phyloP scores from a whole-genome alignment of 2,797 vertebrate species.

The Hydrocynus forskahlii region DNA sequence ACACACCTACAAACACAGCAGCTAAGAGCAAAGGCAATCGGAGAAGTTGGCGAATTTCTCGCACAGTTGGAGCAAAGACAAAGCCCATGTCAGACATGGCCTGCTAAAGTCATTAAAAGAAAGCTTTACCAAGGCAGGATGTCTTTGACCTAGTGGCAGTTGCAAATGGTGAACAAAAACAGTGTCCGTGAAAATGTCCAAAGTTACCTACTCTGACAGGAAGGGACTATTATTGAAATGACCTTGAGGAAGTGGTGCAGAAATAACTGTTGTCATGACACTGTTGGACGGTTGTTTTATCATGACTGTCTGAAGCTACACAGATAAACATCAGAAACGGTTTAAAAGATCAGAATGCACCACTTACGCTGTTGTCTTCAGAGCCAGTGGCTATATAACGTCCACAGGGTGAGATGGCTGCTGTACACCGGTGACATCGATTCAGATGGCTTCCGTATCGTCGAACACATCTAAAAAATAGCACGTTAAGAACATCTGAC shows the following conservation, averaged over 20 bases:
- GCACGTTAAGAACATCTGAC: not conserved
- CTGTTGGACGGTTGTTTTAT: not conserved
- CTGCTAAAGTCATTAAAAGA: constrained; percentile 55
- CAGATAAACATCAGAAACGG: not conserved
- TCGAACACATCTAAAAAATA: constrained; percentile 81
- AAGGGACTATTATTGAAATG: no score
- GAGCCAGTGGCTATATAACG: constrained; percentile 86
- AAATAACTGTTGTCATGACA: no score
- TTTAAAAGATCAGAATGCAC: constrained; percentile 10
- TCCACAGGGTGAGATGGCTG: constrained; percentile 88
- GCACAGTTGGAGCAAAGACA: not conserved
- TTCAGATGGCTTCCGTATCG: constrained; percentile 85
- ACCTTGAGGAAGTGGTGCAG: no score
- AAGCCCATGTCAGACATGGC: not conserved
- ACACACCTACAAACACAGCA: constrained; percentile 33
- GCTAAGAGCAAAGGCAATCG: not conserved
- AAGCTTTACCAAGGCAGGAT: constrained; percentile 24
- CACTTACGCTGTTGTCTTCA: constrained; percentile 87
- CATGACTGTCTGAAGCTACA: not conserved
- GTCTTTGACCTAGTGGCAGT: constrained; percentile 45
- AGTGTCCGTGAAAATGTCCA: no score
- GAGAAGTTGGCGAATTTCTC: constrained; percentile 48
- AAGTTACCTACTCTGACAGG: no score
- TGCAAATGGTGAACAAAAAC: no score
- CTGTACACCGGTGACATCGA: constrained; percentile 79